Evolutionary conservation across 2,113 vertebrate species (phyloP).

Genomic region (Mohoua ochrocephala): DNA sequence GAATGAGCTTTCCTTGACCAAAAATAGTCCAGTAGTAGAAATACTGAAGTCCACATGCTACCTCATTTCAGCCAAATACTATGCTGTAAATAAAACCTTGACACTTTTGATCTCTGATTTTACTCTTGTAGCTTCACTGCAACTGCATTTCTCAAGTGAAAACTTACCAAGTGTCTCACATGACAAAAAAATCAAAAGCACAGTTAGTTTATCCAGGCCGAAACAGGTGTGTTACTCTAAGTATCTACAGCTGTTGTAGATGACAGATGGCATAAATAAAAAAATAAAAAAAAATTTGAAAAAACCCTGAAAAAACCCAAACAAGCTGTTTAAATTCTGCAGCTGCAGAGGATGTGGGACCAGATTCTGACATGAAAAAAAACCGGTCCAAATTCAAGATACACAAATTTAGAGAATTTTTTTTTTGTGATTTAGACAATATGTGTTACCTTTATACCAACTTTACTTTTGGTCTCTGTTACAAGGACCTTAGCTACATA

Average conservation of each 20-base stretch:
- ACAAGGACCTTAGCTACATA: not conserved
- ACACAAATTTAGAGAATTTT: not conserved
- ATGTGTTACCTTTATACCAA: not conserved
- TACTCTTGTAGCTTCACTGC: not conserved
- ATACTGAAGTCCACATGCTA: not conserved
- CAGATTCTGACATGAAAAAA: not conserved
- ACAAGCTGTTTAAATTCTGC: not conserved
- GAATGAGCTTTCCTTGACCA: not conserved
- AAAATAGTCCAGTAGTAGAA: not conserved
- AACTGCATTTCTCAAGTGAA: not conserved
- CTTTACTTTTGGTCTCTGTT: not conserved
- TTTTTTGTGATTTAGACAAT: not conserved
- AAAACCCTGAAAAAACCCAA: not conserved
- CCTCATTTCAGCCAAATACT: not conserved
- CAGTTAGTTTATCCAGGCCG: not conserved
- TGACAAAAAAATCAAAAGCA: not conserved
- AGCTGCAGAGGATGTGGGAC: constrained; percentile 49
- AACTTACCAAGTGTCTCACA: not conserved
- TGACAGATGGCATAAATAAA: not conserved
- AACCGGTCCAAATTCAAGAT: not conserved
- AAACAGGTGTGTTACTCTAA: constrained; percentile 26
- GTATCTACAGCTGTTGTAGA: not conserved
- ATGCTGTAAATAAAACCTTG: not conserved
- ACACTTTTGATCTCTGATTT: not conserved
- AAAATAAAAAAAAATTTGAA: not conserved